These are phyloP conservation scores for Pristiophorus japonicus DNA, from an alignment of 2,113 vertebrate species.

Conservation along the genomic window DNA sequence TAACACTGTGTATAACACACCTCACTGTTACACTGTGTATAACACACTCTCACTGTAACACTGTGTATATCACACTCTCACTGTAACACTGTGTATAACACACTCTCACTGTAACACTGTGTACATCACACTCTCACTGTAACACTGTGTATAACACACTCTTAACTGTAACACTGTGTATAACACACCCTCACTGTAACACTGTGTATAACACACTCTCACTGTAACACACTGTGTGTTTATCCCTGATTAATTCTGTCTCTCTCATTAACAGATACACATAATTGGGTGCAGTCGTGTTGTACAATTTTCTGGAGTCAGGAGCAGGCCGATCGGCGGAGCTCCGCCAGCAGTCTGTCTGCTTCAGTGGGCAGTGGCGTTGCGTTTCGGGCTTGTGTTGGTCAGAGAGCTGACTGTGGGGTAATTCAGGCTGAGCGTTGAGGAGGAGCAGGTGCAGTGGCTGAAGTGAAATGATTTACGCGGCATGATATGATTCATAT, in stretches of 20 bases:
- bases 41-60: too few species aligned
- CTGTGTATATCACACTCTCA: not conserved
- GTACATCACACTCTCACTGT: not conserved
- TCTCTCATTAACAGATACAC: not conserved
- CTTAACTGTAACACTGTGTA: not conserved
- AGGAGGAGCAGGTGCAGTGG: constrained; percentile 29
- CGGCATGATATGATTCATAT: constrained; percentile 15
- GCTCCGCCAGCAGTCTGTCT: too few species aligned
- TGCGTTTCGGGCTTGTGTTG: not conserved
- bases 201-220: too few species aligned
- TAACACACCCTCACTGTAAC: not conserved
- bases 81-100: not conserved
- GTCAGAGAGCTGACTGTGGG: not conserved
- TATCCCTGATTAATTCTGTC: not conserved
- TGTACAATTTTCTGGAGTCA: not conserved
- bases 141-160: too few species aligned
- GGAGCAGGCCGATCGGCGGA: too few species aligned
- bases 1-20: not conserved
- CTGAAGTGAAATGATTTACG: constrained; percentile 14
- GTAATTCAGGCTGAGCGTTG: not conserved
- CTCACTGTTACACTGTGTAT: not conserved
- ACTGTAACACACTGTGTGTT: not conserved
- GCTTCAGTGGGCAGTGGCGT: not conserved
- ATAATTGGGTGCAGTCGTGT: not conserved
- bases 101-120: not conserved